Evolutionary conservation across 2,888 invertebrate genomes (phyloP).

Genomic region (Encarsia formosa): DNA sequence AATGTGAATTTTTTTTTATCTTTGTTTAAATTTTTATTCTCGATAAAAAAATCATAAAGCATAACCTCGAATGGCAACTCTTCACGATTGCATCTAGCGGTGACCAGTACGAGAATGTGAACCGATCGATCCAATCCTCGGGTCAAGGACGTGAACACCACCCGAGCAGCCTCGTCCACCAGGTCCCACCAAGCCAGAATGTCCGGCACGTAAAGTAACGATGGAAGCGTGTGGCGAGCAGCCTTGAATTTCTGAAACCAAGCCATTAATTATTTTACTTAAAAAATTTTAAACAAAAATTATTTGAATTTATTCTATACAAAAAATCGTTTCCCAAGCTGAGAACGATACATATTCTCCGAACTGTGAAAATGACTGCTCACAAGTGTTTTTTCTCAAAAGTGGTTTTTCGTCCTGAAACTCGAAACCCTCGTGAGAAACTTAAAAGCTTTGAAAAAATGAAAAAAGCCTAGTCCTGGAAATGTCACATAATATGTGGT

Average conservation of each 20-base stretch:
- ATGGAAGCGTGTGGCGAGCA: slow-evolving; percentile 67
- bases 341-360: background rate
- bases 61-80: slow-evolving; percentile 42
- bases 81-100: slow-evolving; percentile 35
- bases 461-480: too few species aligned
- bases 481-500: too few species aligned
- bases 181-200: slow-evolving; percentile 47
- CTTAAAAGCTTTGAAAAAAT: too few species aligned
- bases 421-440: background rate
- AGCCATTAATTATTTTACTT: background rate
- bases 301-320: background rate
- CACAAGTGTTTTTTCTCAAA: background rate
- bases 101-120: slow-evolving; percentile 42
- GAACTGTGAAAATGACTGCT: background rate
- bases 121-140: slow-evolving; percentile 43
- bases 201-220: slow-evolving; percentile 46
- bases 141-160: slow-evolving; percentile 44
- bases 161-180: slow-evolving; percentile 46
- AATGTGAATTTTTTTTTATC: too few species aligned
- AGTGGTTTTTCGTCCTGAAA: too few species aligned
- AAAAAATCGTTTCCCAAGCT: background rate
- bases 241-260: slow-evolving; percentile 67
- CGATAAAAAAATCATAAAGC: too few species aligned
- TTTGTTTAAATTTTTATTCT: too few species aligned
- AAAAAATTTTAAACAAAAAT: slow-evolving; percentile 1